Conservation (phyloP, 1,140 invertebrate genomes). For the Zaprionus ornatus region DNA sequence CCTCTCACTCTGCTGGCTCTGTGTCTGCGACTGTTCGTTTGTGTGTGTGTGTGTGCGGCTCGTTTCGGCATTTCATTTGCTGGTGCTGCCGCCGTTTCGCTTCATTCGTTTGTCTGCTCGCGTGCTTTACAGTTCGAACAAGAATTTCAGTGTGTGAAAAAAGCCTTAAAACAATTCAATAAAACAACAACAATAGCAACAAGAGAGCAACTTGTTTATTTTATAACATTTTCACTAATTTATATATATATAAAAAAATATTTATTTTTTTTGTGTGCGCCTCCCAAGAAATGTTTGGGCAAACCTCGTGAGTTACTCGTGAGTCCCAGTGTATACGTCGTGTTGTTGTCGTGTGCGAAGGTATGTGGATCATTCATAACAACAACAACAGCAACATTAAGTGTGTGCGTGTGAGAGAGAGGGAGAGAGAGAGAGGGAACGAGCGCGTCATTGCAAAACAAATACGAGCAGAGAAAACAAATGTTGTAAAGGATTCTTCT, state of each 20-base stretch:
- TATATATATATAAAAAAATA: not conserved
- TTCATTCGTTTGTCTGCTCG: constrained; percentile 78
- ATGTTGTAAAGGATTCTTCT: not conserved
- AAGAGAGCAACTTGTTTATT: constrained; percentile 15
- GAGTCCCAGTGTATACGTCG: not conserved
- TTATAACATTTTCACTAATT: not conserved
- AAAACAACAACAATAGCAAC: constrained; percentile 2
- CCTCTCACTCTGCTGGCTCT: too few species aligned
- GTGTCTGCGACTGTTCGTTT: not conserved
- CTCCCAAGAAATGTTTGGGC: constrained; percentile 26
- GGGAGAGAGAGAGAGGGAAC: not conserved
- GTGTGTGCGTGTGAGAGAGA: constrained; percentile 32
- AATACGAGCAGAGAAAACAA: constrained; percentile 1
- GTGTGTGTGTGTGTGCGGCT: constrained; percentile 33
- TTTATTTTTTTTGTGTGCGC: constrained; percentile 14
- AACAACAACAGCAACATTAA: constrained; percentile 31
- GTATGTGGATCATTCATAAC: constrained; percentile 48
- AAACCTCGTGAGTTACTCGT: constrained; percentile 13
- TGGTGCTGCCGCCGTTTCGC: constrained; percentile 69
- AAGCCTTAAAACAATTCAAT: constrained; percentile 48
- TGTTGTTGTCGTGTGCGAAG: constrained; percentile 34
- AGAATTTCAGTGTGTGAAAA: constrained; percentile 17
- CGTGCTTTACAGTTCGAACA: constrained; percentile 69
- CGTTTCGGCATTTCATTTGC: constrained; percentile 71
- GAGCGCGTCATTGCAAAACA: constrained; percentile 12